Base-by-base conservation (phyloP, 1,140 invertebrate species). In the Homalodisca vitripennis region DNA sequence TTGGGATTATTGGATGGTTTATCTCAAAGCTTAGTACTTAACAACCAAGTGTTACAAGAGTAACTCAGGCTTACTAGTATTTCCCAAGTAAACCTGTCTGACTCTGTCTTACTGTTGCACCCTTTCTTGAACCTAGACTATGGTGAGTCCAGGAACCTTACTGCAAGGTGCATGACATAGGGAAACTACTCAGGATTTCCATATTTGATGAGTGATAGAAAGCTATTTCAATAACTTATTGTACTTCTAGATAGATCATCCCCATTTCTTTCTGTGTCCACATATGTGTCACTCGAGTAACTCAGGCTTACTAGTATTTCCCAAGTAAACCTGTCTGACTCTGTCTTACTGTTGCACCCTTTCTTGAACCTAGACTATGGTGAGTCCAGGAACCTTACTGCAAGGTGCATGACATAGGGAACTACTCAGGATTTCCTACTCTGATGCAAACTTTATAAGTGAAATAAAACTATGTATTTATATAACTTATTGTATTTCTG, bases 31-130 rank as follows among this genome's bases (percentile, higher is more conserved):
- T n/a, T n/a, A n/a, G n/a, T n/a, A n/a, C n/a, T n/a, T n/a, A n/a
- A n/a, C n/a, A n/a, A n/a, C n/a, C n/a, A n/a, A n/a, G 12, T 60
- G 55, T 60, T 24, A 60, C 55, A 27, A 26, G 55, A 60, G 55
- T 60, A 27, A 60, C 55, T 60, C 55, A 60, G 26, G 55, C 55
- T 13, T 22, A 26, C 55, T 27, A 41, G 24, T 27, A 24, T 27
- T 3, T 27, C 22, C 12, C 55, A 26, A 12, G 26, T n/a, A 6
- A 26, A 27, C 55, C 55, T 60, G 55, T 60, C 55, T 60, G 55
- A 27, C 55, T 60, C 55, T 60, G 55, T 60, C 13, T 60, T 60
- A 12, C 6, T 60, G 55, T 60, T 60, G 55, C 55, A 60, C 55
- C 55, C 22, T 60, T 60, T 26, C 24, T 60, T 60, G 55, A 51